A percentile compares a stretch with the other conserved stretches of the same genome.
phyloP scores from a whole-genome alignment of 1,140 invertebrate genomes.

The Sitodiplosis mosellana region DNA sequence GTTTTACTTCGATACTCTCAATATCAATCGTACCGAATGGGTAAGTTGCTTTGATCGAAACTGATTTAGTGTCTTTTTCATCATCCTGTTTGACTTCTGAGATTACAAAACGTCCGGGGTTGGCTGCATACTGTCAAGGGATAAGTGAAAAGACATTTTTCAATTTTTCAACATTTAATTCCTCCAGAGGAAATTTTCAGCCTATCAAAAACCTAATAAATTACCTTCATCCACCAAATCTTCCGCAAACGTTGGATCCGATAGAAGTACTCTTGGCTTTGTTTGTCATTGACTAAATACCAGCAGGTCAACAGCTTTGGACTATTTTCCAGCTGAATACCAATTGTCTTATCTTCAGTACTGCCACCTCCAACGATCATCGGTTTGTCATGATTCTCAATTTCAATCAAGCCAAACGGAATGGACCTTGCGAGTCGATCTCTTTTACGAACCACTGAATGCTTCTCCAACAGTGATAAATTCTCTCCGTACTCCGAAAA shows the following conservation, averaged over 20 bases:
- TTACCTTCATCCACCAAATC: conserved; percentile 49
- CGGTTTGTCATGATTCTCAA: too few relatives aligned
- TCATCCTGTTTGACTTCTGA: conserved; percentile 29
- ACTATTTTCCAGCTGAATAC: too few relatives aligned
- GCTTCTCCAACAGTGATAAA: too few relatives aligned
- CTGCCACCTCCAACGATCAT: too few relatives aligned
- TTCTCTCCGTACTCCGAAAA: too few relatives aligned
- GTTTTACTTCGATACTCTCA: conserved; percentile 13
- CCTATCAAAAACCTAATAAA: too few relatives aligned
- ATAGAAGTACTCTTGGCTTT: conserved; percentile 17
- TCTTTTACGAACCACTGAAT: too few relatives aligned
- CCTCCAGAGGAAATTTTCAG: not conserved
- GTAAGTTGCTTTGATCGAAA: conserved; percentile 15
- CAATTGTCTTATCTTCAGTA: too few relatives aligned
- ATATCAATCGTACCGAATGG: conserved; percentile 7
- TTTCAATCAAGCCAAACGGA: too few relatives aligned
- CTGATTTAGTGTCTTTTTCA: conserved; percentile 12
- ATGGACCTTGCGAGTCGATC: too few relatives aligned
- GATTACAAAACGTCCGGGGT: conserved; percentile 38
- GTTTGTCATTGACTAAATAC: conserved; percentile 12
- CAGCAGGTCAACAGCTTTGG: conserved; percentile 7
- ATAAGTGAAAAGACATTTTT: too few relatives aligned
- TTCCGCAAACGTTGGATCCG: conserved; percentile 53
- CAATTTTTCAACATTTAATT: not conserved
- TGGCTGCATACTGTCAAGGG: conserved; percentile 38